phyloP scores from a whole-genome alignment of 2,888 invertebrate genomes.

The Acleris laterana region DNA sequence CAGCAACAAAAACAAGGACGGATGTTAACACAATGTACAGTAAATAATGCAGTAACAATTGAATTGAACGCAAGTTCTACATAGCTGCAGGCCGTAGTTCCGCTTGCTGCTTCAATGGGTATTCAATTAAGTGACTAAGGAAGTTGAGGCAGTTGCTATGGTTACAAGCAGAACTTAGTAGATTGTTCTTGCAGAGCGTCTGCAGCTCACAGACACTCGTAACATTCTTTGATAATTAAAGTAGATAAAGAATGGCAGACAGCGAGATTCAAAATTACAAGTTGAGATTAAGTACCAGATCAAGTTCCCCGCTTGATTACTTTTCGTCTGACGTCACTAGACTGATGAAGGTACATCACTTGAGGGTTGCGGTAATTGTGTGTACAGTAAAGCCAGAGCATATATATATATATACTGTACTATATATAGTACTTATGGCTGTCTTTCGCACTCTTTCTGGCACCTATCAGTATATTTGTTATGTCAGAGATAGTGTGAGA shows the following conservation, averaged over 20 bases:
- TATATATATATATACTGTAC: too few species aligned
- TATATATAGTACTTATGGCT: too few species aligned
- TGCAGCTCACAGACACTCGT: too few species aligned
- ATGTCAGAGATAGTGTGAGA: too few species aligned
- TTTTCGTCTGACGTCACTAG: conserved; percentile 7
- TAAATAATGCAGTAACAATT: background rate
- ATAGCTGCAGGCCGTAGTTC: conserved; percentile 23
- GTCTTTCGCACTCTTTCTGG: too few species aligned
- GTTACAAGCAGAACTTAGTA: background rate
- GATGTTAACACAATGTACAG: background rate
- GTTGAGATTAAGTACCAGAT: background rate
- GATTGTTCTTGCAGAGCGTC: background rate
- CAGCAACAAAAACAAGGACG: background rate
- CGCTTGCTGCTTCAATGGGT: conserved; percentile 18
- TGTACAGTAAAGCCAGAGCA: too few species aligned
- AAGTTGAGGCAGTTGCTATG: too few species aligned
- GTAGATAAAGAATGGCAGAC: too few species aligned
- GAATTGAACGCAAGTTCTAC: conserved; percentile 17
- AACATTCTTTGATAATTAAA: too few species aligned
- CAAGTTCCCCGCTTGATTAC: conserved; percentile 1
- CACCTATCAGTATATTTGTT: too few species aligned
- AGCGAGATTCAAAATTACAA: too few species aligned
- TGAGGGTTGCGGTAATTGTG: too few species aligned
- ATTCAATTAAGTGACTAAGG: conserved; percentile 4
- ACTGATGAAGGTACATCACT: background rate